These are phyloP conservation scores for Drosophila rubida DNA, from an alignment of 2,888 invertebrate species.

Conservation along the genomic window DNA sequence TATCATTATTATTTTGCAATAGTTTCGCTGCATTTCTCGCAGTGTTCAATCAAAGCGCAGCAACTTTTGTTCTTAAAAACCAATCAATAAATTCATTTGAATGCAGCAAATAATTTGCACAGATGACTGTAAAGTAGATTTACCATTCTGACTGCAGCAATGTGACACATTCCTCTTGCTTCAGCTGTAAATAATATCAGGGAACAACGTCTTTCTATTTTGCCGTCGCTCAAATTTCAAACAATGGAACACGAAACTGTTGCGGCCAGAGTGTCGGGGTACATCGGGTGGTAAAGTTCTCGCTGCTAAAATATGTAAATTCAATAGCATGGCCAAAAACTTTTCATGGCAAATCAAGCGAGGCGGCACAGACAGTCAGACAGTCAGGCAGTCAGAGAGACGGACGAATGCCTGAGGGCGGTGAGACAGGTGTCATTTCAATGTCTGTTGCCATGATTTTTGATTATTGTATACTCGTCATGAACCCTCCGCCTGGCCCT, in stretches of 20 bases:
- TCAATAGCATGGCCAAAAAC: conserved; percentile 62
- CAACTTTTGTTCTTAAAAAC: conserved; percentile 27
- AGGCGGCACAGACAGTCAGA: conserved; percentile 25
- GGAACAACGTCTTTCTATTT: conserved; percentile 15
- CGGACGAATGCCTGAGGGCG: conserved; percentile 33
- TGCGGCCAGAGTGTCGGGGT: conserved; percentile 31
- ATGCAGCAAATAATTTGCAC: conserved; percentile 55
- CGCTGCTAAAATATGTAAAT: conserved; percentile 68
- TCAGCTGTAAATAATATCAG: conserved; percentile 26
- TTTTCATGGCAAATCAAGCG: conserved; percentile 72
- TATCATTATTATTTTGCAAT: too few species aligned
- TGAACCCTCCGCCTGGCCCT: background rate
- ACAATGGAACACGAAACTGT: conserved; percentile 46
- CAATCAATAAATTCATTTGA: conserved; percentile 67
- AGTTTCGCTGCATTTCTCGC: conserved; percentile 3
- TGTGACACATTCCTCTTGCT: conserved; percentile 7
- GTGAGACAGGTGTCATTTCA: conserved; percentile 72
- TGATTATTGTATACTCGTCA: conserved; percentile 63
- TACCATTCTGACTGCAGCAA: conserved; percentile 14
- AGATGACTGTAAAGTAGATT: conserved; percentile 29
- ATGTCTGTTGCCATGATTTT: conserved; percentile 69
- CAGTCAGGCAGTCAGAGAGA: conserved; percentile 29
- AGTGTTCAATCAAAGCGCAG: conserved; percentile 28
- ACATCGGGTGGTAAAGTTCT: conserved; percentile 38
- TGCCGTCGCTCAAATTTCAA: conserved; percentile 29